Evolutionary conservation across 1,140 invertebrate genomes (phyloP).

Genomic region (Camponotus pennsylvanicus): DNA sequence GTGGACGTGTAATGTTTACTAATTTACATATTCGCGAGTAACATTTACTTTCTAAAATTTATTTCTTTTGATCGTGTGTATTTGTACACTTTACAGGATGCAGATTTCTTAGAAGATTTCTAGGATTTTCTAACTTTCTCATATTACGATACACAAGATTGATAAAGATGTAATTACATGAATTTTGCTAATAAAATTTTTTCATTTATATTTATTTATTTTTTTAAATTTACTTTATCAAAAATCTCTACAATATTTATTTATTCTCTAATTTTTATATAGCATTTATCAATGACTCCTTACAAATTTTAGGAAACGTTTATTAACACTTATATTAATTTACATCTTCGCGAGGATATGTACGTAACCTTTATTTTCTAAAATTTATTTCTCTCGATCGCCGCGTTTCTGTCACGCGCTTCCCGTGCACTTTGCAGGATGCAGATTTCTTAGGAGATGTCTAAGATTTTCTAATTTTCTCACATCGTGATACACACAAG

Average conservation of each 20-base stretch:
- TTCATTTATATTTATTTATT: too few species aligned
- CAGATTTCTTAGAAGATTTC: conserved; percentile 9
- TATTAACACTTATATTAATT: conserved; percentile 10
- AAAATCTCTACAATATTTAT: too few species aligned
- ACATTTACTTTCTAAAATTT: conserved; percentile 37
- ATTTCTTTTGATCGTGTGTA: conserved; percentile 24
- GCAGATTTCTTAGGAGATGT: conserved; percentile 6
- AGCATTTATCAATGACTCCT: not conserved
- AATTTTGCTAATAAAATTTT: not conserved
- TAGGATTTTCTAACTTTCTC: conserved; percentile 55
- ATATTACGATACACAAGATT: conserved; percentile 8
- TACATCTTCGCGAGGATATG: not conserved
- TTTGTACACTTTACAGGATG: not conserved
- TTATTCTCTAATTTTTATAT: too few species aligned
- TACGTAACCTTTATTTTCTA: conserved; percentile 15
- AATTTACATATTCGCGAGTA: conserved; percentile 21
- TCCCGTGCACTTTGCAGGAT: not conserved
- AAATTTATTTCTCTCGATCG: conserved; percentile 38
- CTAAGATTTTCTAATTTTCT: conserved; percentile 56
- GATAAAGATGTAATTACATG: conserved; percentile 39
- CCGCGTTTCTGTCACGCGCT: conserved; percentile 1
- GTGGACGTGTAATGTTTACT: not conserved
- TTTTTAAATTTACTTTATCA: too few species aligned
- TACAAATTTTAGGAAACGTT: conserved; percentile 1
- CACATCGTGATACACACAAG: conserved; percentile 29